phyloP scores from a whole-genome alignment of 2,888 invertebrate species.

The Melieria omissa region DNA sequence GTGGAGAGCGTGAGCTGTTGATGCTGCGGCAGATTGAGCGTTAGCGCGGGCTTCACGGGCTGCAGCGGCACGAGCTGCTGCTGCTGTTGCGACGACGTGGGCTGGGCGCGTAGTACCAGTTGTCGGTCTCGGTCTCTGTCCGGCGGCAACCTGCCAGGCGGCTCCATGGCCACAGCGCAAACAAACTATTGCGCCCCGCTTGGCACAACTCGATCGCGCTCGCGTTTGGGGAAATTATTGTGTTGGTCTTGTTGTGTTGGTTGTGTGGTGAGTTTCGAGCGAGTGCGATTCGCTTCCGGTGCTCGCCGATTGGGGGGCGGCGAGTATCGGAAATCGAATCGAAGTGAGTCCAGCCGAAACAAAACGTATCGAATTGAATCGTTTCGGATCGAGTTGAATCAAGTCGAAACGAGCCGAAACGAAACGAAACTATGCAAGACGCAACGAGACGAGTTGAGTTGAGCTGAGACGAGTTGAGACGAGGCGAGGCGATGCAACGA shows the following conservation, averaged over 20 bases:
- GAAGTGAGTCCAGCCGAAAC: not conserved
- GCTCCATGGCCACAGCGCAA: slow-evolving; percentile 63
- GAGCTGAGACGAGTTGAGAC: slow-evolving; percentile 18
- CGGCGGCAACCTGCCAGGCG: slow-evolving; percentile 61
- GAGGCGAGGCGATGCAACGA: slow-evolving; percentile 16
- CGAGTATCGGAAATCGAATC: no score
- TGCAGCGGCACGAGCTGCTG: slow-evolving; percentile 41
- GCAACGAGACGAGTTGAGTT: not conserved
- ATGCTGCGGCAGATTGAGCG: slow-evolving; percentile 29
- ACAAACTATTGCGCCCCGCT: slow-evolving; percentile 47
- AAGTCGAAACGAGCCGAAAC: not conserved
- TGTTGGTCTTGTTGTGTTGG: slow-evolving; percentile 33
- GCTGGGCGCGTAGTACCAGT: slow-evolving; percentile 52
- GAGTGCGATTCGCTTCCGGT: not conserved
- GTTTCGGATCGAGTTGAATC: not conserved
- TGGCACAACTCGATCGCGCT: slow-evolving; percentile 50
- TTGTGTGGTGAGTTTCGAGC: not conserved
- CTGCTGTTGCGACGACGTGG: slow-evolving; percentile 46
- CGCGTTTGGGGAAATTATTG: slow-evolving; percentile 43
- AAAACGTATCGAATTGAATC: not conserved
- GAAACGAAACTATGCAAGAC: not conserved
- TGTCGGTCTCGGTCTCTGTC: slow-evolving; percentile 59
- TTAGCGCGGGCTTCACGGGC: slow-evolving; percentile 29
- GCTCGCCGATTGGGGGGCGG: no score
- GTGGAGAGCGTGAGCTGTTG: slow-evolving; percentile 16